Evolutionary conservation across 23 tunicate genomes (phyloP), one percentile per base, ranked within the genome.

Genomic region (Ascidia mentula): DNA sequence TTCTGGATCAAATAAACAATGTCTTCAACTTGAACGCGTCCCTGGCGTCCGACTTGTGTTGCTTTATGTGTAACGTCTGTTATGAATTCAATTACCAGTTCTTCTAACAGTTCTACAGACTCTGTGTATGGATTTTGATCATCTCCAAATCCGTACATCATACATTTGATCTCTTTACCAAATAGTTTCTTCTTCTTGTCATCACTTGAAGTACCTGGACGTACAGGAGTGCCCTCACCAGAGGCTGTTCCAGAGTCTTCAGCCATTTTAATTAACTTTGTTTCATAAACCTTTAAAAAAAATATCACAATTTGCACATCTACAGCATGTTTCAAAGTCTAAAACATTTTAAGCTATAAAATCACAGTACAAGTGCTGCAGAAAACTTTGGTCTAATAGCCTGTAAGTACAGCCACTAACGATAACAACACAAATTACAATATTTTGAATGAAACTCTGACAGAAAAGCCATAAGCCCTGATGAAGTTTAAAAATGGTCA

Each of bases 91-190:
- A 95, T 90, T 0, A 95, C 99, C 45, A 95, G 96, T 82, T 95
- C 99, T 75, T 95, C 99, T 0, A 95, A 31, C 15, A 95, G 89
- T 76, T 95, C 99, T 36, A 84, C 93, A 17, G 99, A 89, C 80
- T 95, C 99, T n/a, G 99, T 95, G 84, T 95, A 95, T 1, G 99
- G 99, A 71, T 95, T 95, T 35, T 84, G 87, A 80, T 95, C 99
- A 72, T 95, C 99, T 6, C 99, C 99, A 73, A 95, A 95, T 22
- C 99, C 99, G 74, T 84, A 88, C 92, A 95, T 90, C 92, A 89
- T 90, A 80, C 99, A 95, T 1, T 96, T 92, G 28, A 95, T 89
- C 84, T 95, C 99, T 80, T 95, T 95, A 34, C 87, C 86, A 73
- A 95, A 95, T 26, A 84, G 33, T 5, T 87, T 81, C 69, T 88